phyloP scores from a whole-genome alignment of 2,888 invertebrate species.

The Anodontia alba region DNA sequence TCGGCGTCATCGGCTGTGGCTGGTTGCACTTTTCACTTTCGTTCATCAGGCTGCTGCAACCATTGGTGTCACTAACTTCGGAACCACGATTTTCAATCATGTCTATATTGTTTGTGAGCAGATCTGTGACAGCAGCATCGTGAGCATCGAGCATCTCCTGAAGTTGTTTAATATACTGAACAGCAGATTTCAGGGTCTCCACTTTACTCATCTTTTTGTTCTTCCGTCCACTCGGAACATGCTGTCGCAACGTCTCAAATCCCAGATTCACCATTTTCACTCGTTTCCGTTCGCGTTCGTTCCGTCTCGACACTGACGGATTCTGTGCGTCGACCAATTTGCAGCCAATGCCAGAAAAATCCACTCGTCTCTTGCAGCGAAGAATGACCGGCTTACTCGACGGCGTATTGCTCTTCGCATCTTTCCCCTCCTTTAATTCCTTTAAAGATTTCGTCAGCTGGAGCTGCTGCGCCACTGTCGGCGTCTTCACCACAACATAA shows the following conservation, averaged over 20 bases:
- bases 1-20: not conserved
- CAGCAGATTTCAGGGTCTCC: constrained; percentile 81
- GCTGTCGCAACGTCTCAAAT: constrained; percentile 81
- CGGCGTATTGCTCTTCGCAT: constrained; percentile 49
- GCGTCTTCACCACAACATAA: constrained; percentile 73
- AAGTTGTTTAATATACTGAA: constrained; percentile 81
- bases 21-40: constrained; percentile 6
- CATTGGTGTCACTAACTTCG: constrained; percentile 43
- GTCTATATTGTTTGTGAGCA: constrained; percentile 42
- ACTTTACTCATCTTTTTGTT: constrained; percentile 84
- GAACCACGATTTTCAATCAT: constrained; percentile 52
- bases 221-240: constrained; percentile 80
- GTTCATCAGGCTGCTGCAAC: constrained; percentile 18
- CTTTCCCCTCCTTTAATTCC: constrained; percentile 58
- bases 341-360: constrained; percentile 77
- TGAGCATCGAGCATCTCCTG: constrained; percentile 64
- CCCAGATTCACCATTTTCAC: constrained; percentile 90
- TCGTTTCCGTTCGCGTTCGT: constrained; percentile 96
- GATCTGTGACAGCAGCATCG: constrained; percentile 31
- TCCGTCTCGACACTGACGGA: constrained; percentile 92
- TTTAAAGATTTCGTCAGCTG: constrained; percentile 70
- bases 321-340: constrained; percentile 85
- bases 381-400: constrained; percentile 72
- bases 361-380: constrained; percentile 80
- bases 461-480: constrained; percentile 78